phyloP scores from a whole-genome alignment of 1,140 invertebrate genomes.

The Oncopodura yosiiana region DNA sequence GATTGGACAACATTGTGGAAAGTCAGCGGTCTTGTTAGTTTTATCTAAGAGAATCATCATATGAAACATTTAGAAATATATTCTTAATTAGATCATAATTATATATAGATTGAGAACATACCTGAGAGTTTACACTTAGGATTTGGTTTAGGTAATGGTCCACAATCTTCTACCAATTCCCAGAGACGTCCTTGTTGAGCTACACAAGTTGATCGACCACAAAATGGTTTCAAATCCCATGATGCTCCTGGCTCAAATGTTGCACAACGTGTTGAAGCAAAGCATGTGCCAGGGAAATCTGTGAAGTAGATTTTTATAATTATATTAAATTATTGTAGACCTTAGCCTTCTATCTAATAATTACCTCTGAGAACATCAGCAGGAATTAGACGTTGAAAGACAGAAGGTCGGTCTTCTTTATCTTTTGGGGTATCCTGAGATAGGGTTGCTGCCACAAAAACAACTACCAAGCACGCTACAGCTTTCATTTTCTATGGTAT shows the following conservation, averaged over 20 bases:
- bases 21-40: conserved; percentile 75
- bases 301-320: conserved; percentile 12
- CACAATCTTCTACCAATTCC: conserved; percentile 74
- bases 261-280: conserved; percentile 75
- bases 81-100: too few relatives aligned
- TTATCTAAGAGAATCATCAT: too few relatives aligned
- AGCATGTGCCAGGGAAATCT: conserved; percentile 84
- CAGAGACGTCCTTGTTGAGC: conserved; percentile 51
- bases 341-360: too few relatives aligned
- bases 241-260: conserved; percentile 67
- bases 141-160: conserved; percentile 69
- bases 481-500: conserved; percentile 38
- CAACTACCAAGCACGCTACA: conserved; percentile 41
- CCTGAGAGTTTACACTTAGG: conserved; percentile 73
- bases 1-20: conserved; percentile 71
- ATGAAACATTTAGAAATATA: too few relatives aligned
- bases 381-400: conserved; percentile 67
- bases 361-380: conserved; percentile 75
- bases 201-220: conserved; percentile 73
- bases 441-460: conserved; percentile 44
- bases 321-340: not conserved
- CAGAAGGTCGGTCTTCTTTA: conserved; percentile 48
- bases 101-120: too few relatives aligned
- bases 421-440: conserved; percentile 50
- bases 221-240: conserved; percentile 77